phyloP scores from a whole-genome alignment of 1,140 invertebrate species.

The Drosophila pallidifrons region DNA sequence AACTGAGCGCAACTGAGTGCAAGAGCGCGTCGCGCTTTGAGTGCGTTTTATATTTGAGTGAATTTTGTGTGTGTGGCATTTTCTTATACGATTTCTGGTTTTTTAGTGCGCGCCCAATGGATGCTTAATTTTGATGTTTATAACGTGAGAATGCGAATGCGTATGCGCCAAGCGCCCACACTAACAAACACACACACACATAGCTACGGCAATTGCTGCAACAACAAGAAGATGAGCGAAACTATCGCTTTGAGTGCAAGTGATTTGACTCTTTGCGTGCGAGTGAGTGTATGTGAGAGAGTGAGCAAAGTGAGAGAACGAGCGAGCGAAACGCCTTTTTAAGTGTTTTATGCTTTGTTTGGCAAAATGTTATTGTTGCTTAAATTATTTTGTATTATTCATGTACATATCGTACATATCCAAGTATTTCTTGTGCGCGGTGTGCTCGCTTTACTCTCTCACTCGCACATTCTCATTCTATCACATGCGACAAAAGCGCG shows the following conservation, averaged over 20 bases:
- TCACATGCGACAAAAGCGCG: slow-evolving; percentile 39
- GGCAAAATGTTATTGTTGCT: slow-evolving; percentile 81
- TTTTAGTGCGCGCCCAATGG: slow-evolving; percentile 65
- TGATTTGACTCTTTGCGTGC: slow-evolving; percentile 39
- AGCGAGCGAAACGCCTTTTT: slow-evolving; percentile 63
- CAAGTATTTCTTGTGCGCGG: slow-evolving; percentile 25
- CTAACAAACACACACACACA: slow-evolving; percentile 27
- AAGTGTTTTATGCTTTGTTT: slow-evolving; percentile 83
- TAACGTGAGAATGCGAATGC: slow-evolving; percentile 80
- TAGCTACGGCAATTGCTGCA: slow-evolving; percentile 27
- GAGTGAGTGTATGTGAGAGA: slow-evolving; percentile 11
- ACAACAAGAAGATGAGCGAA: slow-evolving; percentile 55
- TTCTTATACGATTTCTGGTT: slow-evolving; percentile 56
- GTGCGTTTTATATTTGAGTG: slow-evolving; percentile 35
- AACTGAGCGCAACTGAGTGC: slow-evolving; percentile 32
- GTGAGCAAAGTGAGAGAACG: slow-evolving; percentile 14
- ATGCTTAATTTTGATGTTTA: slow-evolving; percentile 78
- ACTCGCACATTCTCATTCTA: neutral
- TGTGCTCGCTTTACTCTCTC: neutral
- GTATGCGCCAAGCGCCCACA: slow-evolving; percentile 59
- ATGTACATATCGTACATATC: slow-evolving; percentile 54
- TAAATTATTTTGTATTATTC: slow-evolving; percentile 80
- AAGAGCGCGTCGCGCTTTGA: slow-evolving; percentile 45
- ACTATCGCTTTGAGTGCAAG: slow-evolving; percentile 67
- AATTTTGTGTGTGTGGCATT: slow-evolving; percentile 38